phyloP scores from a whole-genome alignment of 2,113 vertebrate species.

The Ramphastos sulfuratus region DNA sequence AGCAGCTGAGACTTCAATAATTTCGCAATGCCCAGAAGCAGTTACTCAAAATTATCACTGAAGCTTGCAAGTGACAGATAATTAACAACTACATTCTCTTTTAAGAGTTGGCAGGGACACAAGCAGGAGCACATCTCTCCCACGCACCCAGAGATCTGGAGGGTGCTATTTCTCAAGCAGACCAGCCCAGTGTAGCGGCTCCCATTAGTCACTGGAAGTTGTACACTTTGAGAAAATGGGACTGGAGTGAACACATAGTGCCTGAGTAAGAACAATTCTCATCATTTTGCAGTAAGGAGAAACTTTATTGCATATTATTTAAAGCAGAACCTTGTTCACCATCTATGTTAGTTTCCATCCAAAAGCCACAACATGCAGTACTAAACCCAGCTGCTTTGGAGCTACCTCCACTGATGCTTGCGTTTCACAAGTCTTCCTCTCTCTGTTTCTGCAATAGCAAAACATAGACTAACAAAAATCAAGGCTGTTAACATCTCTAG shows the following conservation, averaged over 20 bases:
- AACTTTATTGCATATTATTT: neutral
- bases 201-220: neutral
- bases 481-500: neutral
- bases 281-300: neutral
- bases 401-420: neutral
- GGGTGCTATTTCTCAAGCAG: neutral
- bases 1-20: slow-evolving; percentile 43
- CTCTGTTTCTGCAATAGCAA: neutral
- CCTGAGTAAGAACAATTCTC: neutral
- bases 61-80: slow-evolving; percentile 39
- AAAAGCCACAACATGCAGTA: fast-evolving
- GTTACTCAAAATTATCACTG: slow-evolving; percentile 11
- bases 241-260: neutral
- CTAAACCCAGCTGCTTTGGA: neutral
- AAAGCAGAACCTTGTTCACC: neutral
- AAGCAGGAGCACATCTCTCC: neutral
- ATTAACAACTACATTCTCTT: slow-evolving; percentile 35
- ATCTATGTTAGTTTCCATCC: neutral
- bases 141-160: neutral
- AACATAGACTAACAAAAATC: neutral
- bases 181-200: neutral
- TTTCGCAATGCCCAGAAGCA: neutral
- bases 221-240: neutral
- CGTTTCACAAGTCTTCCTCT: neutral
- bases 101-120: neutral